Conservation (phyloP, 2,797 vertebrate species). For the Oreonectes daqikongensis region DNA sequence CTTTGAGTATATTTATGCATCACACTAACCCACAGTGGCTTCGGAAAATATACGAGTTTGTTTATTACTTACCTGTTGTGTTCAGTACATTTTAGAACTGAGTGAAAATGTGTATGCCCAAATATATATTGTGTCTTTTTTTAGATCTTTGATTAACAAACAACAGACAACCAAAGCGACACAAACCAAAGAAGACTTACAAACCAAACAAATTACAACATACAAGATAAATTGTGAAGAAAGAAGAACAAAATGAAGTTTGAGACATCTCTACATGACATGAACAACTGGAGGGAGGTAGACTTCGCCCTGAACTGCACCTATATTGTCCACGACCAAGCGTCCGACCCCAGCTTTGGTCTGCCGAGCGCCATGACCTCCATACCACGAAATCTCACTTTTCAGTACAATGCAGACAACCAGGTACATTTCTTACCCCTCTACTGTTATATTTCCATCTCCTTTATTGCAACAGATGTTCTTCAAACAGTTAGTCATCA, state of each 20-base stretch:
- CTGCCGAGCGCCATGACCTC: conserved; percentile 76
- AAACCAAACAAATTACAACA: background rate
- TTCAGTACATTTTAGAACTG: background rate
- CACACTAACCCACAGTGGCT: background rate
- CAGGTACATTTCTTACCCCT: conserved; percentile 66
- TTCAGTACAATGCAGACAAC: conserved; percentile 67
- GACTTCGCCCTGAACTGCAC: conserved; percentile 78
- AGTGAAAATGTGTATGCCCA: background rate
- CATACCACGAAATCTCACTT: conserved; percentile 77
- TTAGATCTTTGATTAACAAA: conserved; percentile 64
- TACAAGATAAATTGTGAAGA: background rate
- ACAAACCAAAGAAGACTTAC: conserved; percentile 59
- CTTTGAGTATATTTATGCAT: background rate
- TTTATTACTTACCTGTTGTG: background rate
- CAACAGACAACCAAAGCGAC: conserved; percentile 64
- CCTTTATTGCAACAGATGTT: background rate
- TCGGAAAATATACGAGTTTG: too few relatives aligned
- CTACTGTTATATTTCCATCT: conserved; percentile 35
- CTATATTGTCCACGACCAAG: conserved; percentile 79
- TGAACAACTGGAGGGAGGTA: conserved; percentile 71
- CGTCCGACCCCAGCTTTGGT: conserved; percentile 66
- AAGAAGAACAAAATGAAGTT: conserved; percentile 68
- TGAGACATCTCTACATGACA: conserved; percentile 65
- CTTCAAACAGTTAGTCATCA: background rate
- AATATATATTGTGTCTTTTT: background rate